Evolutionary conservation across 2,113 vertebrate genomes (phyloP).

Genomic region (Tricholaema leucomelas): DNA sequence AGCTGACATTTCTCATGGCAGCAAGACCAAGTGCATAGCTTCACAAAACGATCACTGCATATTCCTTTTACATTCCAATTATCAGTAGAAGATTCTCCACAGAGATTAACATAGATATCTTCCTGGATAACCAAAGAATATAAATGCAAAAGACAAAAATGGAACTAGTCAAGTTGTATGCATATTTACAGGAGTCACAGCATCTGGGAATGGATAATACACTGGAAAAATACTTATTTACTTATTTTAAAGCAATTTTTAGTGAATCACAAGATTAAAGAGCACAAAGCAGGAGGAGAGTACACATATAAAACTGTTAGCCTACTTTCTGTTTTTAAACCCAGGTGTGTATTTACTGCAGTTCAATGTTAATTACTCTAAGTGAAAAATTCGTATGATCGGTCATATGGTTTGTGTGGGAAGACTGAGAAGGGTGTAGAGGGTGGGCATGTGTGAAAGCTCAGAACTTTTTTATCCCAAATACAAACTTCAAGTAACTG

Average conservation of each 20-base stretch:
- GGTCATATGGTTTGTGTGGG: conserved; percentile 58
- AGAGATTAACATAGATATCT: neutral
- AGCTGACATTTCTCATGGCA: neutral
- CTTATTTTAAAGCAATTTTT: conserved; percentile 10
- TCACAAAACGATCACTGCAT: neutral
- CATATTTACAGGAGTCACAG: neutral
- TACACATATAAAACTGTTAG: neutral
- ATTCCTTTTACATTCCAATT: neutral
- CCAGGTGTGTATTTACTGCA: conserved; percentile 42
- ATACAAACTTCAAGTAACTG: conserved; percentile 21
- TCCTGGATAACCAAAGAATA: neutral
- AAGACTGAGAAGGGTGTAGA: conserved; percentile 30
- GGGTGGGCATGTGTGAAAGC: conserved; percentile 48
- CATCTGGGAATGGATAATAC: neutral
- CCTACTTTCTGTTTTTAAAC: conserved; percentile 35
- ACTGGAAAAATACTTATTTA: neutral
- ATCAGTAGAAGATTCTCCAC: neutral
- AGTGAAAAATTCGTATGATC: conserved; percentile 36
- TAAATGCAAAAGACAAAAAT: neutral
- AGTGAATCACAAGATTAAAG: neutral
- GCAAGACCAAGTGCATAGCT: neutral
- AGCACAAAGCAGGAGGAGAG: neutral
- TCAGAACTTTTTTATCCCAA: conserved; percentile 50
- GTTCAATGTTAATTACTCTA: neutral
- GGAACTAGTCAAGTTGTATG: neutral